Evolutionary conservation across 92 coral and sea anemone genomes (phyloP).

Genomic region (Chrysogorgia sp.): DNA sequence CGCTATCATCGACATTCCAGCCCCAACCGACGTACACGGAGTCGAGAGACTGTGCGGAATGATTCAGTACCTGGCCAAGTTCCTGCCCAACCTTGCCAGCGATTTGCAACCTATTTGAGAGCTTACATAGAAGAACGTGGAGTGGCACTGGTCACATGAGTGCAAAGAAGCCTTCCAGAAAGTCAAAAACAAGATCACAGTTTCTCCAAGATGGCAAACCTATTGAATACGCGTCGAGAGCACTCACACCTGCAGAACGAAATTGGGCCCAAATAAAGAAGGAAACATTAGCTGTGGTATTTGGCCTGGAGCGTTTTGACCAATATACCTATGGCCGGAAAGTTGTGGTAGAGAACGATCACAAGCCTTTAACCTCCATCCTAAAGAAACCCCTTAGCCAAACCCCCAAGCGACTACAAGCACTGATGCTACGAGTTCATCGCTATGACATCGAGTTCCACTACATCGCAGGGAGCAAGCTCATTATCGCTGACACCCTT

Average conservation of each 20-base stretch:
- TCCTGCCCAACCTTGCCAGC: no score
- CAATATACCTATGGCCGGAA: constrained; percentile 19
- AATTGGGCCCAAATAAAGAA: constrained; percentile 15
- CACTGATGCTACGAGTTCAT: constrained; percentile 3
- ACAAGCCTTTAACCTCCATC: constrained; percentile 18
- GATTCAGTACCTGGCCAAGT: no score
- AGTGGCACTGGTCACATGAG: no score
- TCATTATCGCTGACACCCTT: constrained; percentile 12
- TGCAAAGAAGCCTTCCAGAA: no score
- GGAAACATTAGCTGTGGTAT: constrained; percentile 26
- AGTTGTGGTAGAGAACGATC: background rate
- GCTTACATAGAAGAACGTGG: no score
- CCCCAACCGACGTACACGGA: no score
- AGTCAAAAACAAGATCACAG: no score
- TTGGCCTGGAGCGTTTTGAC: constrained; percentile 14
- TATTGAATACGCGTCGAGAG: background rate
- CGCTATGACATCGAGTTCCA: background rate
- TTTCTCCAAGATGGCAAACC: background rate
- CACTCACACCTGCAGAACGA: background rate
- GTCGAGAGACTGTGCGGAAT: no score
- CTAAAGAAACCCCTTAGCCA: constrained; percentile 19
- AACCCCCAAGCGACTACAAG: constrained; percentile 26
- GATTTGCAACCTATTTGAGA: no score
- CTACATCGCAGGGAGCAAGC: background rate
- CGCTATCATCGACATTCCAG: no score